phyloP scores from a whole-genome alignment of 2,113 vertebrate genomes.

The Melanotaenia duboulayi region DNA sequence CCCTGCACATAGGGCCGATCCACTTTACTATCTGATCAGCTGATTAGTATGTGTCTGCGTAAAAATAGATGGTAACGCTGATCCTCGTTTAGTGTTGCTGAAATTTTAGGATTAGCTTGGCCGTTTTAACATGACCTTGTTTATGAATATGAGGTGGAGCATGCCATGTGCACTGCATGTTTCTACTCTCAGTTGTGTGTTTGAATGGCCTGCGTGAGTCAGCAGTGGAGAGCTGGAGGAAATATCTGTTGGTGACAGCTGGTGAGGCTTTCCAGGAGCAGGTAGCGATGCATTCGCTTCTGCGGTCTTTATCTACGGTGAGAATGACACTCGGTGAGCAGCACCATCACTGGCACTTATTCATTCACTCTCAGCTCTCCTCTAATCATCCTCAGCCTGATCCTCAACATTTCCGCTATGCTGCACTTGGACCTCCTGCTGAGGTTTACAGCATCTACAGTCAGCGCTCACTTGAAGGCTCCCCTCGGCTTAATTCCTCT shows the following conservation, averaged over 20 bases:
- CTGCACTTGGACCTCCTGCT: conserved; percentile 41
- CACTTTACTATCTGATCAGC: background rate
- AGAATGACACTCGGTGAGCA: conserved; percentile 60
- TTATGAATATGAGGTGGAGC: background rate
- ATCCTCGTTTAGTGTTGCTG: background rate
- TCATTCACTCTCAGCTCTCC: conserved; percentile 27
- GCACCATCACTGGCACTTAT: conserved; percentile 53
- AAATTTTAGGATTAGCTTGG: background rate
- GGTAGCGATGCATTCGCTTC: conserved; percentile 51
- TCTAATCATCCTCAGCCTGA: conserved; percentile 54
- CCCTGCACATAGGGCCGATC: background rate
- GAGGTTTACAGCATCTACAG: conserved; percentile 31
- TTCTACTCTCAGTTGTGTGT: background rate
- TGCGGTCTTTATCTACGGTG: conserved; percentile 53
- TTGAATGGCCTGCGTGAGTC: background rate
- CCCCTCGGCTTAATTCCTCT: conserved; percentile 21
- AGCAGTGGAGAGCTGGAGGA: conserved; percentile 1
- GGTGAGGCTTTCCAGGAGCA: conserved; percentile 36
- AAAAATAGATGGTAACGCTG: background rate
- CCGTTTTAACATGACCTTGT: background rate
- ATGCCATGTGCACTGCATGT: conserved; percentile 10
- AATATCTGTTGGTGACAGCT: conserved; percentile 66
- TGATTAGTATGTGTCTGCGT: background rate
- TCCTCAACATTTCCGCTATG: conserved; percentile 28
- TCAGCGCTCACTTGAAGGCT: conserved; percentile 22